Base-by-base conservation (phyloP, 2,113 vertebrate genomes). In the Daubentonia madagascariensis region DNA sequence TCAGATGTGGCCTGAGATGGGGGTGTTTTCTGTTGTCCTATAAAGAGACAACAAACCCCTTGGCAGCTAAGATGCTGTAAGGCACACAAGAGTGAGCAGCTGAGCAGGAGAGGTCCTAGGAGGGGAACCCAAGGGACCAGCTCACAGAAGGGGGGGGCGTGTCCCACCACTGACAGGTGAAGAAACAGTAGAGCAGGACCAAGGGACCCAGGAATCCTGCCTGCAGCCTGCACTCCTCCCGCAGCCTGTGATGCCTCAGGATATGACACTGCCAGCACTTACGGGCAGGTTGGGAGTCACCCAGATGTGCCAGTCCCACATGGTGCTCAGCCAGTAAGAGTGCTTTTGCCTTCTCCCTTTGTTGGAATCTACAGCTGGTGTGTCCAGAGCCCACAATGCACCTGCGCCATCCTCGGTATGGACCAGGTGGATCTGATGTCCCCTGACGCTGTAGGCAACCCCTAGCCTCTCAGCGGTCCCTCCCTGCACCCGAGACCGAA, bases 321-420 rank as follows among this genome's bases (percentile, higher is more conserved):
- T 0, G 23, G 80, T 0, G n/a, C n/a, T 22, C 73, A 1, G 32
- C 84, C 23, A 10, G 43, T 16, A 32, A 14, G 13, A 3, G 3
- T 0, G 0, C 2, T 20, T 20, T 1, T 0, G 17, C 3, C 3
- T n/a, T 43, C 37, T 32, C 17, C 22, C 85, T 57, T 4, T 0
- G 22, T 12, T 18, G 1, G 67, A 43, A 18, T 7, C 48, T 0
- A 8, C 8, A 35, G 18, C 13, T 1, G 17, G 32, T 4, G 22
- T 12, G 50, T 5, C 52, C 18, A 45, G 43, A 54, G 35, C 30
- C 43, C 35, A 81, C 7, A 0, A 0, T 5, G 40, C 12, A 18
- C 1, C 12, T 1, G 20, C 0, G 1, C 25, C 2, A 3, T 6
- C 17, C 3, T 0, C 20, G 1, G 18, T 0, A 17, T 16, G 52